These are phyloP conservation scores for Glomeris maerens DNA, from an alignment of 1,140 invertebrate genomes.

Conservation along the genomic window DNA sequence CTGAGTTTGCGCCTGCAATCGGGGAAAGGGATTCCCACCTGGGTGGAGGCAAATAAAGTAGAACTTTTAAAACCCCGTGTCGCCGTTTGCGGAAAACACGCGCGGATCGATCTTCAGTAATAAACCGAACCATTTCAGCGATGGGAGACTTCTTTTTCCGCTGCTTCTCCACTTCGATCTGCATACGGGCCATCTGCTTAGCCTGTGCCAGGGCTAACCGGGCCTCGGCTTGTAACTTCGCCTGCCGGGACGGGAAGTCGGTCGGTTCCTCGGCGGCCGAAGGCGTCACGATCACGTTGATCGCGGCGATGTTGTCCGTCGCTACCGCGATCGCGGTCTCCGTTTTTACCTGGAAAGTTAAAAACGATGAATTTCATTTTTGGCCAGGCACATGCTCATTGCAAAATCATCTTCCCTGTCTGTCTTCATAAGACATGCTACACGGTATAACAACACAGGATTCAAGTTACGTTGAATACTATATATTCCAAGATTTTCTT, in stretches of 20 bases:
- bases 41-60: not conserved
- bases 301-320: too few species aligned
- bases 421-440: too few species aligned
- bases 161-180: constrained; percentile 78
- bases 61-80: not conserved
- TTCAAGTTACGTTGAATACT: too few species aligned
- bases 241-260: constrained; percentile 65
- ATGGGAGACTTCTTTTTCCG: constrained; percentile 64
- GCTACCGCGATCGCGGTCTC: constrained; percentile 7
- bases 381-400: too few species aligned
- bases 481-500: too few species aligned
- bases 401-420: too few species aligned
- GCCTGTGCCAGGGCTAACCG: constrained; percentile 77
- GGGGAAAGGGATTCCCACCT: constrained; percentile 69
- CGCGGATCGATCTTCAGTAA: constrained; percentile 32
- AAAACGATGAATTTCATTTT: constrained; percentile 15
- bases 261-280: constrained; percentile 32
- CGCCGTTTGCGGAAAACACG: not conserved
- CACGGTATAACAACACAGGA: too few species aligned
- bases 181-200: constrained; percentile 80
- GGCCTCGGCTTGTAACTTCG: constrained; percentile 73
- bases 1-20: constrained; percentile 63
- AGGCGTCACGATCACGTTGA: too few species aligned
- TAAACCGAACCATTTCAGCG: constrained; percentile 62
- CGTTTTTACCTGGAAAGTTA: constrained; percentile 9